Conservation (phyloP, 37 sponge, comb jelly and placozoan genomes). For the Theonella swinhoei region DNA sequence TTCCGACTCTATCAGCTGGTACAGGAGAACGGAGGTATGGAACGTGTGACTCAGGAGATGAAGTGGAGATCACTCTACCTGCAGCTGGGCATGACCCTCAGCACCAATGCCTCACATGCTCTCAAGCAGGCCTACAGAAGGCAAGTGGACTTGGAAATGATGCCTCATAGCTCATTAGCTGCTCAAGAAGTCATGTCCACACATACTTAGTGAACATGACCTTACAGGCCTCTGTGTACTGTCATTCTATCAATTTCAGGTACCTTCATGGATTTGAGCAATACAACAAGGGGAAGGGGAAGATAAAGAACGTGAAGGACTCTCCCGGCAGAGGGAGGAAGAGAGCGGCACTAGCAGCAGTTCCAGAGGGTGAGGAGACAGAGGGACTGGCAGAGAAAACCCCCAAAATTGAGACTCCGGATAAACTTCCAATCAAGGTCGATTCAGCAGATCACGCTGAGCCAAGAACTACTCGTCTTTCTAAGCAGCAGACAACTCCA, state of each 20-base stretch:
- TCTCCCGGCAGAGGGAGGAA: background rate
- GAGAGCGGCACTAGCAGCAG: background rate
- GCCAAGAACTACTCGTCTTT: background rate
- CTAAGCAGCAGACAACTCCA: background rate
- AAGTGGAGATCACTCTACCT: conserved; percentile 82
- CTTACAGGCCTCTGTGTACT: background rate
- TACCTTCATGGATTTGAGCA: conserved; percentile 63
- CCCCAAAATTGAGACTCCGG: background rate
- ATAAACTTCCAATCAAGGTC: background rate
- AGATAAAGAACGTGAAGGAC: background rate
- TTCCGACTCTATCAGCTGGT: conserved; percentile 69
- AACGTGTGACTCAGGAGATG: conserved; percentile 72
- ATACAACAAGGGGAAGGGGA: conserved; percentile 36
- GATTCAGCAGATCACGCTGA: background rate
- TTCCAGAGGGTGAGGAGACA: background rate
- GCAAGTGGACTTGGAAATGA: conserved; percentile 40
- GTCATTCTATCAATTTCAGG: conserved; percentile 56
- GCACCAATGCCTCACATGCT: conserved; percentile 46
- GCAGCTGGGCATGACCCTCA: conserved; percentile 68
- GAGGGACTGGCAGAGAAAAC: background rate
- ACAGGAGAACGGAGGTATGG: conserved; percentile 85
- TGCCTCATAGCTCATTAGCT: background rate
- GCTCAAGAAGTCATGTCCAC: too few relatives aligned
- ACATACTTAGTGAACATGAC: background rate
- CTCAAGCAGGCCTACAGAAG: conserved; percentile 77